These are phyloP conservation scores for Planiliza haematocheilus DNA, from an alignment of 2,113 vertebrate species.

Conservation along the genomic window DNA sequence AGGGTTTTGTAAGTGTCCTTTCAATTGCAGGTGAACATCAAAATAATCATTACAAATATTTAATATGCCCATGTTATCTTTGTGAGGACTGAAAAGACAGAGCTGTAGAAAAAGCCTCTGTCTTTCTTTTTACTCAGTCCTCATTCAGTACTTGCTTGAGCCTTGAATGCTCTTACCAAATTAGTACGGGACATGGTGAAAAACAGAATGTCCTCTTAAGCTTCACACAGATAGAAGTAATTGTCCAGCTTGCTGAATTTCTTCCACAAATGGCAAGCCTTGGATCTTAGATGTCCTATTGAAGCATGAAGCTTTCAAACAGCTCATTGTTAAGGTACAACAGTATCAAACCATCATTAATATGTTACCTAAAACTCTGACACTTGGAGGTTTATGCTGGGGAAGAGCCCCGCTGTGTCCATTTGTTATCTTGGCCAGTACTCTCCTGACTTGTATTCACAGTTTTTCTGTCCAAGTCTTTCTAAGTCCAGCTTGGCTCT, in stretches of 20 bases:
- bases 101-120: background rate
- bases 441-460: conserved; percentile 22
- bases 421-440: conserved; percentile 46
- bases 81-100: background rate
- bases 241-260: background rate
- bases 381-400: conserved; percentile 10
- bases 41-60: background rate
- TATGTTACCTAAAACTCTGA: conserved; percentile 17
- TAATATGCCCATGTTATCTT: background rate
- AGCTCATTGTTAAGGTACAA: background rate
- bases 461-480: conserved; percentile 41
- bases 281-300: background rate
- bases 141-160: background rate
- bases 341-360: conserved; percentile 15
- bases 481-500: conserved; percentile 27
- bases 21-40: background rate
- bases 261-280: background rate
- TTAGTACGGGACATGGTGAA: background rate
- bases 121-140: background rate
- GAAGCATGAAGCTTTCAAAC: background rate
- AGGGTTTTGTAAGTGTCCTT: background rate
- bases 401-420: conserved; percentile 38
- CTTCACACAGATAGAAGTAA: background rate
- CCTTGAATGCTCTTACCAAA: background rate
- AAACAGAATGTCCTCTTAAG: background rate